phyloP scores from a whole-genome alignment of 2,888 invertebrate species.

The Cantharis rustica region DNA sequence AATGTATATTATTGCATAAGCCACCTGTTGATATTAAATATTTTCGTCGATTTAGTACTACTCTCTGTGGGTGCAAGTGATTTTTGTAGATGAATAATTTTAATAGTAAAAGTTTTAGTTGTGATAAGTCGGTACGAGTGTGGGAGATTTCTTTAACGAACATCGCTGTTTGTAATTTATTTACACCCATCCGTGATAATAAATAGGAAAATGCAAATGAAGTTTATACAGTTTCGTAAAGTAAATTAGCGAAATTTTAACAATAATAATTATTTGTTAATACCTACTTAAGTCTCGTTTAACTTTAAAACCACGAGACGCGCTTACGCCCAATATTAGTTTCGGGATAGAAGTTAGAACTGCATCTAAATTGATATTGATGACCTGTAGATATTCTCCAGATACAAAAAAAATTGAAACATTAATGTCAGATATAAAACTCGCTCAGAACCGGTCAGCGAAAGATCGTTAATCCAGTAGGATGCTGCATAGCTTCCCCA shows the following conservation, averaged over 20 bases:
- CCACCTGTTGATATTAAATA: slow-evolving; percentile 30
- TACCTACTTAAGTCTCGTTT: too few species aligned
- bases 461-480: slow-evolving; percentile 23
- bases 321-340: too few species aligned
- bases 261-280: too few species aligned
- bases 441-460: background rate
- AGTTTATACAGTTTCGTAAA: background rate
- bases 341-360: background rate
- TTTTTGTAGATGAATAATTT: background rate
- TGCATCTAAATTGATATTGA: background rate
- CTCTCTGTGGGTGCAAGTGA: background rate
- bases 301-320: too few species aligned
- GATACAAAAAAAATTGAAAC: background rate
- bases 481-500: slow-evolving; percentile 39
- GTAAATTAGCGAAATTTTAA: background rate
- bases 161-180: background rate
- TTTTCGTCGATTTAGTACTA: slow-evolving; percentile 19
- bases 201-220: background rate
- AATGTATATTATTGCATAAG: slow-evolving; percentile 10
- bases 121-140: background rate
- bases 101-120: background rate
- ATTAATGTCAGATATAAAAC: background rate
- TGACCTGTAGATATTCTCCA: background rate
- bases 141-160: background rate
- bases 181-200: background rate